phyloP scores from a whole-genome alignment of 1,140 invertebrate species.

The Zaprionus inermis region DNA sequence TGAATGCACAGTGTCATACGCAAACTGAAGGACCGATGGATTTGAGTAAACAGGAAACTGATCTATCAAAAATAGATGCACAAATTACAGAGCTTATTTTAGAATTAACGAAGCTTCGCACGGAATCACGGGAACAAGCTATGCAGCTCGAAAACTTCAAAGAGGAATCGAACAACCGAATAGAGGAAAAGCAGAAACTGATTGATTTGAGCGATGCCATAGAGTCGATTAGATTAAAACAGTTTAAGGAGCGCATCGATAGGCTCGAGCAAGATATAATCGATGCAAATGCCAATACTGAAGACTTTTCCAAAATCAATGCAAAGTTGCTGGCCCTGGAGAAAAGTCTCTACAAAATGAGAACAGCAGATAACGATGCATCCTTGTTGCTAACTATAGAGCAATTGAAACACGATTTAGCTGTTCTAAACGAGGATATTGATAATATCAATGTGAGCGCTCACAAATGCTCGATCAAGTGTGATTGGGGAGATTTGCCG shows the following conservation, averaged over 20 bases:
- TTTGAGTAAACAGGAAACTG: background rate
- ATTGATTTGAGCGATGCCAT: background rate
- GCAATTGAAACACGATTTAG: conserved; percentile 10
- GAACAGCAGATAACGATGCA: background rate
- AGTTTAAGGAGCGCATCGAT: conserved; percentile 1
- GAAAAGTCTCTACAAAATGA: background rate
- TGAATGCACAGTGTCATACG: background rate
- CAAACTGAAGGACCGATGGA: background rate
- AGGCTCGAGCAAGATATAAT: background rate
- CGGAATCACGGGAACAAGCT: background rate
- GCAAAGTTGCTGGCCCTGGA: conserved; percentile 20
- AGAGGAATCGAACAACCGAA: background rate
- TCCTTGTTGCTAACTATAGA: background rate
- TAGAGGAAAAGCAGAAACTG: background rate
- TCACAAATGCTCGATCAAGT: conserved; percentile 10
- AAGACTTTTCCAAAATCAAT: background rate
- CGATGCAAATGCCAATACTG: background rate
- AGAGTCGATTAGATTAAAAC: background rate
- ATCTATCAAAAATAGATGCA: background rate
- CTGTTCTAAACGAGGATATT: background rate
- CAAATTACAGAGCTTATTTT: background rate
- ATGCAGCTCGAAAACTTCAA: background rate
- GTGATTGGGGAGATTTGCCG: conserved; percentile 29
- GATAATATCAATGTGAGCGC: background rate
- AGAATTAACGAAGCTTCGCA: background rate